Percentiles rank a stretch among this genome's conserved stretches.
Evolutionary conservation across 2,888 invertebrate species (phyloP).

Genomic region (Alcis repandata): DNA sequence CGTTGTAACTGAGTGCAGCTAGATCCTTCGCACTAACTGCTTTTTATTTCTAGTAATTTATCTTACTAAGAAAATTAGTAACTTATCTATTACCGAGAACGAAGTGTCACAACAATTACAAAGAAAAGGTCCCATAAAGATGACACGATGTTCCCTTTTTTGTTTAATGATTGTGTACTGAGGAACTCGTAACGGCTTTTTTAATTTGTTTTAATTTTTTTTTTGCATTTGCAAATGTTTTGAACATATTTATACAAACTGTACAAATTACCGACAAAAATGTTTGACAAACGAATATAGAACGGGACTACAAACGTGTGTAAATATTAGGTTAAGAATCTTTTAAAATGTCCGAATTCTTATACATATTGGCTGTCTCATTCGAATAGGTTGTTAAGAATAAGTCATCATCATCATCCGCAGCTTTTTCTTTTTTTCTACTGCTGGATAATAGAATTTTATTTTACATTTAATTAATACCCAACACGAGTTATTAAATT

Average conservation of each 20-base stretch:
- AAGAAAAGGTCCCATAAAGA: not conserved
- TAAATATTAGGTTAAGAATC: constrained; percentile 14
- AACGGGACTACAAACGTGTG: constrained; percentile 5
- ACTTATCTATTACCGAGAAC: not conserved
- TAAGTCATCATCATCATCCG: not conserved
- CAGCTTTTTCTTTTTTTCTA: not conserved
- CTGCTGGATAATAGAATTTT: too few relatives aligned
- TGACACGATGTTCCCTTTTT: not conserved
- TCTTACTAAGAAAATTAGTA: constrained; percentile 6
- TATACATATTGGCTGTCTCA: not conserved
- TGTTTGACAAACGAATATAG: constrained; percentile 15
- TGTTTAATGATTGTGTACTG: constrained; percentile 53
- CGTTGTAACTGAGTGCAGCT: constrained; percentile 39
- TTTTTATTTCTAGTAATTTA: constrained; percentile 11
- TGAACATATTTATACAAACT: constrained; percentile 3
- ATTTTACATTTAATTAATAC: too few relatives aligned
- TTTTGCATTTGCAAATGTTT: not conserved
- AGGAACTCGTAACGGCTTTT: constrained; percentile 29
- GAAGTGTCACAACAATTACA: constrained; percentile 9
- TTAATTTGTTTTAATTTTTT: constrained; percentile 2
- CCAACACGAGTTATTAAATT: too few relatives aligned
- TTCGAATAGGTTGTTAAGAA: not conserved
- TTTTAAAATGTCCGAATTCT: constrained; percentile 11
- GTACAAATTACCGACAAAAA: constrained; percentile 8
- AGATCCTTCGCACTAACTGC: constrained; percentile 38